Conservation (phyloP, 2,113 vertebrate genomes). For the Apteryx mantelli region DNA sequence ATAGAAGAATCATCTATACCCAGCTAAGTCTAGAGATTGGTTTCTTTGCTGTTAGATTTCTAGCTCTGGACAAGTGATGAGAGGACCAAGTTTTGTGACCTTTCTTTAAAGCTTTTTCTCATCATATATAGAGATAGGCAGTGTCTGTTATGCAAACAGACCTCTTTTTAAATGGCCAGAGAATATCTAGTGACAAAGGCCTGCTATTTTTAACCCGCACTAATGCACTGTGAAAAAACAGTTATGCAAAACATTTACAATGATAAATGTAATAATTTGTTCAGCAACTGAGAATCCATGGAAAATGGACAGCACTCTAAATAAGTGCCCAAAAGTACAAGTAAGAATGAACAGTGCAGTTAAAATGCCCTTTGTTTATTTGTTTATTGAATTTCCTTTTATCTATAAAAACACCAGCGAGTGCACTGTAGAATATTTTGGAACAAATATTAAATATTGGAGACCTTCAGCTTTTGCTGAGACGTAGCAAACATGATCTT, state of each 20-base stretch:
- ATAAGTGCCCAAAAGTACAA: not conserved
- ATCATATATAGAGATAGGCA: not conserved
- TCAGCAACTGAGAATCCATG: constrained; percentile 17
- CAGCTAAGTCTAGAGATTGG: not conserved
- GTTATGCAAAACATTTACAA: not conserved
- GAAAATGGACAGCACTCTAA: constrained; percentile 16
- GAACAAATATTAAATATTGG: not conserved
- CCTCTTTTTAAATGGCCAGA: not conserved
- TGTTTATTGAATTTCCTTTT: not conserved
- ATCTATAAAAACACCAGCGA: not conserved
- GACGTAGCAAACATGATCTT: not conserved
- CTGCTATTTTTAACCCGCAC: constrained; percentile 34
- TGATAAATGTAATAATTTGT: constrained; percentile 49
- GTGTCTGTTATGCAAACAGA: not conserved
- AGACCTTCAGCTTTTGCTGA: not conserved
- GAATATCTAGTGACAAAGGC: constrained; percentile 7
- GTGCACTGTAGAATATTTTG: not conserved
- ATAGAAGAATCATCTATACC: not conserved
- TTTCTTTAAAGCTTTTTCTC: not conserved
- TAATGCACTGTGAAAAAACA: constrained; percentile 21
- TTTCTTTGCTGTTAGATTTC: not conserved
- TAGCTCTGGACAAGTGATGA: not conserved
- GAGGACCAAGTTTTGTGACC: not conserved
- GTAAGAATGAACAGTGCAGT: not conserved
- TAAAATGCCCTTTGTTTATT: constrained; percentile 8